Evolutionary conservation across 1,140 invertebrate genomes (phyloP).

Genomic region (Pemphigus obesinymphae): DNA sequence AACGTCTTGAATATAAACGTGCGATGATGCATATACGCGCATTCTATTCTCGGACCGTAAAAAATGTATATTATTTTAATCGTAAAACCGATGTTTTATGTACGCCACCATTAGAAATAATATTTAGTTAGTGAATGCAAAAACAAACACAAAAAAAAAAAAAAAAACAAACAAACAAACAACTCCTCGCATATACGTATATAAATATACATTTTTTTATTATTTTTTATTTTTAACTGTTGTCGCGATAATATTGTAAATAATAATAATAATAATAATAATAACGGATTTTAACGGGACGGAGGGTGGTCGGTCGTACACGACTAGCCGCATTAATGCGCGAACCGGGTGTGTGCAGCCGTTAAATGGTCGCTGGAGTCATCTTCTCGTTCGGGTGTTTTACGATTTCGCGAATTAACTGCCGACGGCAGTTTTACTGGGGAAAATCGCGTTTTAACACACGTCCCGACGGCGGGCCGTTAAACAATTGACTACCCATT

Average conservation of each 20-base stretch:
- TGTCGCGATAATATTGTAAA: neutral
- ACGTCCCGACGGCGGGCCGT: slow-evolving; percentile 22
- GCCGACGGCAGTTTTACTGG: slow-evolving; percentile 3
- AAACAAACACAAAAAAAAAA: too few relatives aligned
- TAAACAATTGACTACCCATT: slow-evolving; percentile 36
- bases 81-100: neutral
- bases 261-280: too few relatives aligned
- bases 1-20: slow-evolving; percentile 17
- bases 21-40: neutral
- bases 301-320: neutral
- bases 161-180: too few relatives aligned
- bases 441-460: slow-evolving; percentile 34
- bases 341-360: neutral
- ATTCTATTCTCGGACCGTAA: neutral
- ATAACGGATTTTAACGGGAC: slow-evolving; percentile 20
- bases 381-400: slow-evolving; percentile 18
- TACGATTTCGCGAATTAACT: slow-evolving; percentile 38
- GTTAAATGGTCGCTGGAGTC: slow-evolving; percentile 20
- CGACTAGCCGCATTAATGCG: slow-evolving; percentile 20
- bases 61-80: neutral
- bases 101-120: slow-evolving; percentile 13
- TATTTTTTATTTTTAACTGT: neutral
- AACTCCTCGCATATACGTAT: neutral
- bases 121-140: neutral
- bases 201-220: neutral